Percentiles rank a stretch among this genome's conserved stretches.
These are phyloP conservation scores for Xylocopa sonorina DNA, from an alignment of 1,140 invertebrate genomes.

Conservation along the genomic window DNA sequence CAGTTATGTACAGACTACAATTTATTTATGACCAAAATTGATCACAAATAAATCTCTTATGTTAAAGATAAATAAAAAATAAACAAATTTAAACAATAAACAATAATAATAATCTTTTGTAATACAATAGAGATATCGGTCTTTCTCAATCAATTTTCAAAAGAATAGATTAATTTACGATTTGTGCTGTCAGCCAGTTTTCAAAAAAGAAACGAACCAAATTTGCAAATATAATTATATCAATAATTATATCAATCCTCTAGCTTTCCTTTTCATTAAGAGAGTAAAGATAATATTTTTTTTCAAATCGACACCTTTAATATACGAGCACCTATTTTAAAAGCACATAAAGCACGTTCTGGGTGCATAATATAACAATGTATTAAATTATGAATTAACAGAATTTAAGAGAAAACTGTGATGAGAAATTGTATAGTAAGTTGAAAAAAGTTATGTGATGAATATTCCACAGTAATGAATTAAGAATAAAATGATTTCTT, in stretches of 20 bases:
- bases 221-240: too few species aligned
- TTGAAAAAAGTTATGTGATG: slow-evolving; percentile 51
- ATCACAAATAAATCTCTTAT: neutral
- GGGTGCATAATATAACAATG: slow-evolving; percentile 55
- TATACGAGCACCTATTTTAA: slow-evolving; percentile 40
- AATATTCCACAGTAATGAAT: slow-evolving; percentile 8
- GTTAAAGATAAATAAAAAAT: neutral
- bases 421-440: slow-evolving; percentile 34
- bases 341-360: slow-evolving; percentile 50
- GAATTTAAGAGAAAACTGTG: slow-evolving; percentile 49
- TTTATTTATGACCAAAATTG: slow-evolving; percentile 19
- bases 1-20: too few species aligned
- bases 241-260: too few species aligned
- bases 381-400: slow-evolving; percentile 48
- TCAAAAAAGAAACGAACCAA: too few species aligned
- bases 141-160: too few species aligned
- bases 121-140: too few species aligned
- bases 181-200: too few species aligned
- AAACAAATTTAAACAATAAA: slow-evolving; percentile 18
- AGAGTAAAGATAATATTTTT: slow-evolving; percentile 1
- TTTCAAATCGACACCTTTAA: too few species aligned
- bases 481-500: slow-evolving; percentile 42
- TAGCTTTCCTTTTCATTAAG: too few species aligned
- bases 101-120: too few species aligned
- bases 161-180: too few species aligned